Percentiles rank a stretch among this genome's conserved stretches.
Conservation (phyloP, 1,140 invertebrate species). For the Dinothrombium tinctorium region DNA sequence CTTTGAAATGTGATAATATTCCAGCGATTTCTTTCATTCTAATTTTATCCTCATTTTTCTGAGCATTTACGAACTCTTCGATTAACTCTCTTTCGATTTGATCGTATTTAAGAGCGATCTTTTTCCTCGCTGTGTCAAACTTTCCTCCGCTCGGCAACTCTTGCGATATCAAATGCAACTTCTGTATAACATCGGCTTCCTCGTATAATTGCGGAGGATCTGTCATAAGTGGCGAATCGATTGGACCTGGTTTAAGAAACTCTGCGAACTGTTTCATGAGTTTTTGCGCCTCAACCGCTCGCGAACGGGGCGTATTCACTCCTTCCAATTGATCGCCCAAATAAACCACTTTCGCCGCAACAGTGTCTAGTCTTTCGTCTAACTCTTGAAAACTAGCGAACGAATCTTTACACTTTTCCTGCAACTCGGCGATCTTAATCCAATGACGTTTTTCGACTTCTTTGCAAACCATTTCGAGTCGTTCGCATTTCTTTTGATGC, state of each 20-base stretch:
- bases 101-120: slow-evolving; percentile 80
- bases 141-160: slow-evolving; percentile 60
- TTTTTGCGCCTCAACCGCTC: slow-evolving; percentile 80
- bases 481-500: slow-evolving; percentile 50
- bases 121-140: slow-evolving; percentile 66
- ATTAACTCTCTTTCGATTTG: slow-evolving; percentile 78
- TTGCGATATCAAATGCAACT: slow-evolving; percentile 80
- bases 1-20: slow-evolving; percentile 81
- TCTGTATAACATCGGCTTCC: slow-evolving; percentile 96
- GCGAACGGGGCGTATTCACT: slow-evolving; percentile 72
- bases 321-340: slow-evolving; percentile 90
- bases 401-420: slow-evolving; percentile 62
- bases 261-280: slow-evolving; percentile 80
- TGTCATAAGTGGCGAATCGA: neutral
- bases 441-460: slow-evolving; percentile 67
- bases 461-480: slow-evolving; percentile 49
- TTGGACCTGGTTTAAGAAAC: slow-evolving; percentile 60
- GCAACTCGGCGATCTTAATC: slow-evolving; percentile 49
- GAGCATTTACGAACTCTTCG: slow-evolving; percentile 77
- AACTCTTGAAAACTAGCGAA: slow-evolving; percentile 70
- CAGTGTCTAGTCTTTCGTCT: slow-evolving; percentile 84
- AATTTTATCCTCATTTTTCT: slow-evolving; percentile 46
- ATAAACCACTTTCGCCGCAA: slow-evolving; percentile 89
- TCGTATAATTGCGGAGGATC: slow-evolving; percentile 38
- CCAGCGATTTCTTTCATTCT: slow-evolving; percentile 81